Evolutionary conservation across 30 jellyfish, hydroid and myxozoan species (phyloP).

Genomic region (Rhopilema esculentum): DNA sequence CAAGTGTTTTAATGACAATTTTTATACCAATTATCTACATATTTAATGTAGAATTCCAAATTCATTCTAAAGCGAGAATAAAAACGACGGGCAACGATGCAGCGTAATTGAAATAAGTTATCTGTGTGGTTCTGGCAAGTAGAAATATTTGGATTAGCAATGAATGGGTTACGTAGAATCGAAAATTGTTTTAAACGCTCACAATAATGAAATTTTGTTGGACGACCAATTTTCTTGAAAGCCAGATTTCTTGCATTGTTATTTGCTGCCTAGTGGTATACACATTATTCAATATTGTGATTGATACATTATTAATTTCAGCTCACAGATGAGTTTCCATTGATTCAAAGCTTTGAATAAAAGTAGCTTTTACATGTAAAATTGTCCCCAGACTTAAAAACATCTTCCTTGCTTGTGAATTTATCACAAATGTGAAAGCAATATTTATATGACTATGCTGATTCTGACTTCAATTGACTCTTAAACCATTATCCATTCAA

Average conservation of each 20-base stretch:
- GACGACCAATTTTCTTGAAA: neutral
- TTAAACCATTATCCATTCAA: no score
- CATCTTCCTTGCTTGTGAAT: neutral
- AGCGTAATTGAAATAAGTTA: neutral
- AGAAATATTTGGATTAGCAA: neutral
- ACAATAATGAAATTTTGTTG: neutral
- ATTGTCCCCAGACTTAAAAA: neutral
- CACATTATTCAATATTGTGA: neutral
- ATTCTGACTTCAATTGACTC: no score
- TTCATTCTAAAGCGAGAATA: neutral
- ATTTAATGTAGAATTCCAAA: neutral
- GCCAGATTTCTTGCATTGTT: neutral
- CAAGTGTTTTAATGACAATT: neutral
- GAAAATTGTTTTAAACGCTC: neutral
- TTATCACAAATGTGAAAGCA: neutral
- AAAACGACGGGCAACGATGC: neutral
- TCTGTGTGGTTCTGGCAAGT: neutral
- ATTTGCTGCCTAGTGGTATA: neutral
- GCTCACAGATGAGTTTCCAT: neutral
- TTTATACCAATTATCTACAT: neutral
- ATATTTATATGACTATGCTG: no score
- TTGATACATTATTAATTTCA: neutral
- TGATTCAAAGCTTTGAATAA: neutral
- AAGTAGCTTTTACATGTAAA: neutral
- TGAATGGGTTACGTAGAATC: neutral